A percentile compares a stretch with the other conserved stretches of the same genome.
Evolutionary conservation across 2,888 invertebrate species (phyloP).

Genomic region (Thelaira solivaga): DNA sequence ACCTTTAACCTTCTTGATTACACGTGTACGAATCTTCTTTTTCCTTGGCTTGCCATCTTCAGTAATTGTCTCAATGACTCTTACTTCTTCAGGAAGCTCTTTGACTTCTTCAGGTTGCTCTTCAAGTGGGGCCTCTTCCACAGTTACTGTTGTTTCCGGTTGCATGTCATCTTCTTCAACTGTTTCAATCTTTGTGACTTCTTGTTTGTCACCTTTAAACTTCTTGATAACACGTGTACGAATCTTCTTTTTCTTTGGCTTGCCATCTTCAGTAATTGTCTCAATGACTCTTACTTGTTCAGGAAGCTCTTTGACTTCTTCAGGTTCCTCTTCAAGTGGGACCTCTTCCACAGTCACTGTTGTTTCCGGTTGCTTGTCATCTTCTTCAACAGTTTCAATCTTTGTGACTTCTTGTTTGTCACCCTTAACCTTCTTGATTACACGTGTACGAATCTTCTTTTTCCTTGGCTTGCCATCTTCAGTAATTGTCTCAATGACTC

Average conservation of each 20-base stretch:
- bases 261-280: constrained; percentile 63
- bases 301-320: constrained; percentile 41
- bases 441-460: constrained; percentile 69
- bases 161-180: constrained; percentile 74
- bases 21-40: constrained; percentile 26
- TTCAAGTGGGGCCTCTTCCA: constrained; percentile 66
- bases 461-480: constrained; percentile 69
- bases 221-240: constrained; percentile 72
- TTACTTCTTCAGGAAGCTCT: constrained; percentile 37
- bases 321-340: constrained; percentile 35
- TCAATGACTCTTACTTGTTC: constrained; percentile 65
- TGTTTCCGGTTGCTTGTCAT: constrained; percentile 72
- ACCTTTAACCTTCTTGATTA: constrained; percentile 39
- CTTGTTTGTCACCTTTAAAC: constrained; percentile 72
- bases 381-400: constrained; percentile 75
- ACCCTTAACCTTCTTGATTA: constrained; percentile 72
- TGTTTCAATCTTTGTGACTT: constrained; percentile 75
- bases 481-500: constrained; percentile 70
- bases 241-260: constrained; percentile 57
- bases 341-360: constrained; percentile 67
- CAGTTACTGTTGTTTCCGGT: constrained; percentile 71
- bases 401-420: constrained; percentile 74
- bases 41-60: constrained; percentile 55
- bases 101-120: constrained; percentile 2
- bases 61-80: constrained; percentile 62